Percentiles rank a stretch among this genome's conserved stretches.
These are phyloP conservation scores for Xylocopa sonorina DNA, from an alignment of 1,140 invertebrate species.

Conservation along the genomic window DNA sequence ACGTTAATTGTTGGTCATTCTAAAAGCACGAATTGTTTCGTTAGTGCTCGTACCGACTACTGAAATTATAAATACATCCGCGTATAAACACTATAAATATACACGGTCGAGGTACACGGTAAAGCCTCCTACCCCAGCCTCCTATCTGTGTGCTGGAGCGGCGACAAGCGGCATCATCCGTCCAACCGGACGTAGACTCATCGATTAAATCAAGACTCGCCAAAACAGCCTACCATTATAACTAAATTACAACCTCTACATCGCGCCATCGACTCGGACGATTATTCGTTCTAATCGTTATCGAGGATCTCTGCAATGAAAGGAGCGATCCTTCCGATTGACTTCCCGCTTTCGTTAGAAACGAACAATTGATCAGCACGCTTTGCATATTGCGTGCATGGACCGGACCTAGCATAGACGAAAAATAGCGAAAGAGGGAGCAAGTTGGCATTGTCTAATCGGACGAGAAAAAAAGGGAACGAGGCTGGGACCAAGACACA, in stretches of 20 bases:
- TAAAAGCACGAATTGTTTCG: not conserved
- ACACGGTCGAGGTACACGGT: constrained; percentile 26
- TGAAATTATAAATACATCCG: constrained; percentile 70
- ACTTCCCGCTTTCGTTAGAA: constrained; percentile 2
- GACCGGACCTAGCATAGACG: constrained; percentile 30
- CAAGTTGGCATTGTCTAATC: constrained; percentile 36
- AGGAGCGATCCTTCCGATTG: constrained; percentile 12
- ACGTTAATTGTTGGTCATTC: not conserved
- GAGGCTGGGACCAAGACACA: constrained; percentile 45
- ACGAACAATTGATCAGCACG: not conserved
- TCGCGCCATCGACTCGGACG: not conserved
- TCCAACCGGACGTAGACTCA: not conserved
- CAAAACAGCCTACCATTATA: not conserved
- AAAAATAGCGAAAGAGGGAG: not conserved
- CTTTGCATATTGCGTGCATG: constrained; percentile 32
- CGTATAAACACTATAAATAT: constrained; percentile 71
- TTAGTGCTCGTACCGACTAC: constrained; percentile 13
- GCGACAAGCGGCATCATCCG: not conserved
- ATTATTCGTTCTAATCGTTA: not conserved
- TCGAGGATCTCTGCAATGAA: not conserved
- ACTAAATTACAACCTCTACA: not conserved
- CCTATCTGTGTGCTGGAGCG: not conserved
- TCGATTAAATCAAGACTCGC: not conserved
- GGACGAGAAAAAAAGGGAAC: constrained; percentile 46
- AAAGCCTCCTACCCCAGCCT: not conserved